phyloP scores from a whole-genome alignment of 2,113 vertebrate genomes.

The Psammodynastes pulverulentus region DNA sequence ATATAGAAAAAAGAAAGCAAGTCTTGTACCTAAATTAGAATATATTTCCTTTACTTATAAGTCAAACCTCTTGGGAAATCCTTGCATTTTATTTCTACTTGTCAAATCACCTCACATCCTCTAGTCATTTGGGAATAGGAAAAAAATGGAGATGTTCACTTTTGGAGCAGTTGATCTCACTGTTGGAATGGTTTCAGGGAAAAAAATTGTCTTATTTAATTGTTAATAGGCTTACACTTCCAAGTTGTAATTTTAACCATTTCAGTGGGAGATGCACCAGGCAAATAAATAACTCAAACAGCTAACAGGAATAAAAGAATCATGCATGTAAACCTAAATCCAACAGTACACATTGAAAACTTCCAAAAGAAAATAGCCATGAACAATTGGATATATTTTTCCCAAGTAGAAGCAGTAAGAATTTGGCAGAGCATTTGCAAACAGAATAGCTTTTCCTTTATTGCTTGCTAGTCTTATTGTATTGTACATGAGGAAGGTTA shows the following conservation, averaged over 20 bases:
- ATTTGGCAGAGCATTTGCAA: constrained; percentile 40
- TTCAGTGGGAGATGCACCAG: constrained; percentile 31
- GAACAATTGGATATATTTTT: constrained; percentile 27
- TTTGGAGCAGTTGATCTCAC: constrained; percentile 42
- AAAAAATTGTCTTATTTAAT: constrained; percentile 53
- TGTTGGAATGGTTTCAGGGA: constrained; percentile 53
- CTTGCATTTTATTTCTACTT: constrained; percentile 54
- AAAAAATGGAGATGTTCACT: constrained; percentile 37
- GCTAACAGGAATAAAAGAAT: constrained; percentile 9
- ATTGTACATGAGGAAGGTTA: constrained; percentile 52
- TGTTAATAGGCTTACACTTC: constrained; percentile 53
- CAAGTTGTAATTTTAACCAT: constrained; percentile 43
- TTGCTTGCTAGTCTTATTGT: constrained; percentile 44
- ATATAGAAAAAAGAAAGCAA: constrained; percentile 54
- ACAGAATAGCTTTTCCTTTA: constrained; percentile 33
- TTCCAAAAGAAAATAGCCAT: constrained; percentile 41
- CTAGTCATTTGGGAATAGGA: constrained; percentile 45
- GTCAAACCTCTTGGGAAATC: constrained; percentile 44
- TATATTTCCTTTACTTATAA: constrained; percentile 56
- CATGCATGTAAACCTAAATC: not conserved
- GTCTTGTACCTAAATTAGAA: constrained; percentile 55
- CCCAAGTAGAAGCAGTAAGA: constrained; percentile 18
- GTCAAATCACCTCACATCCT: constrained; percentile 32
- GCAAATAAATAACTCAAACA: constrained; percentile 34
- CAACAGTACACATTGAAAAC: constrained; percentile 1